A percentile compares a stretch with the other conserved stretches of the same genome.
These are phyloP conservation scores for Pseudopipra pipra DNA, from an alignment of 2,113 vertebrate species.

Conservation along the genomic window DNA sequence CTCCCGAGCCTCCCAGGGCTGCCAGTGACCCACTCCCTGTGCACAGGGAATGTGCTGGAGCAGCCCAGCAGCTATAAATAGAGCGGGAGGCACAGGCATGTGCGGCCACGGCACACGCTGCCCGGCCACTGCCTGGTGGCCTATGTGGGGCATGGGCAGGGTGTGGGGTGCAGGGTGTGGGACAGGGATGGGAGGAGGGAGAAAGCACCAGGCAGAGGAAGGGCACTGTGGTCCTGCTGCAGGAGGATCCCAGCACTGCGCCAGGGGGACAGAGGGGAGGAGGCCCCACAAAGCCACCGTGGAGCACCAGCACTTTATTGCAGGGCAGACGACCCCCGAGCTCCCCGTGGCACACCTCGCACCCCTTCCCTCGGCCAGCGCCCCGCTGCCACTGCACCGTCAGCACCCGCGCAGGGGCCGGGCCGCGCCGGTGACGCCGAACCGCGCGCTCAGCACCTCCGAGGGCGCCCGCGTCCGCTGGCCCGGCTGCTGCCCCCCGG, in stretches of 20 bases:
- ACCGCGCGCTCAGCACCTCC: neutral
- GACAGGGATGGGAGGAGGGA: fast-evolving
- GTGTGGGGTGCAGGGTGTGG: neutral
- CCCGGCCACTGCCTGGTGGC: neutral
- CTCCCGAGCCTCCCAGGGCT: neutral
- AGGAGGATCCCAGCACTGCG: neutral
- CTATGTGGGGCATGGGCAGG: neutral
- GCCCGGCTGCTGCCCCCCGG: conserved; percentile 52
- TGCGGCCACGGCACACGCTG: neutral
- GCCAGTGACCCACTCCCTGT: neutral
- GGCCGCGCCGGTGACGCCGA: neutral
- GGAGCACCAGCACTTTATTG: conserved; percentile 11
- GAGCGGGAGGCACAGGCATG: neutral
- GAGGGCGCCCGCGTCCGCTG: conserved; percentile 4
- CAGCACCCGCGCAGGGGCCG: conserved; percentile 17
- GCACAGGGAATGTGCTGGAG: neutral
- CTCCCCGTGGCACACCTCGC: fast-evolving
- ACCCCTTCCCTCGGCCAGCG: neutral
- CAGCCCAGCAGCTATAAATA: neutral
- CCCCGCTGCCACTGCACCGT: fast-evolving
- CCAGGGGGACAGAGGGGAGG: neutral
- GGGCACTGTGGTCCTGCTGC: fast-evolving
- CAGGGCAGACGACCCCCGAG: neutral
- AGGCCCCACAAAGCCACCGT: neutral
- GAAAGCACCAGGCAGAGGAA: neutral